Evolutionary conservation across 2,888 invertebrate genomes (phyloP), one percentile per base, ranked within the genome.

Genomic region (Teleogryllus oceanicus): DNA sequence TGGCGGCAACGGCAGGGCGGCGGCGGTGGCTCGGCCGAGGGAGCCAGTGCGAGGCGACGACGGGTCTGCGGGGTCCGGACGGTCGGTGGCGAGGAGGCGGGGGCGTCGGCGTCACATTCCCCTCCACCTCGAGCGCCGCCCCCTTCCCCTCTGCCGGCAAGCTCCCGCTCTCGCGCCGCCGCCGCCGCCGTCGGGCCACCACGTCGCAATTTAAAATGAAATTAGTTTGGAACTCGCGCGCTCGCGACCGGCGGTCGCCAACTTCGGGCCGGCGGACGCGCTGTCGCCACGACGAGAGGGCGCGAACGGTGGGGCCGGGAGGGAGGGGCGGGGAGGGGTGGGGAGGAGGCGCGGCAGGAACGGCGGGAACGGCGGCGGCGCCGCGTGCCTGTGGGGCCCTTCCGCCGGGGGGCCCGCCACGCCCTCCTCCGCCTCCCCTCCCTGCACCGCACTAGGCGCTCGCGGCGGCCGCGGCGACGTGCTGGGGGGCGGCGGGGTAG

Each of bases 181-280:
- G n/a, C 62, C 62, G 13, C n/a, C 62, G 62, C 62, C 13, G 37
- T 37, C 37, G 37, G 37, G n/a, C 62, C 62, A 62, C 62, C 62
- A 62, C 62, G 62, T 62, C 62, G 62, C 62, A 62, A 62, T 62
- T 62, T 62, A 62, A 62, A 62, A 62, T 62, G 62, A 62, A 62
- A 62, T 62, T 62, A 62, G 62, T 62, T 62, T 62, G 62, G 62
- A n/a, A 62, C 37, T 37, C 37, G 37, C 37, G 37, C 37, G 37
- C 37, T 37, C 37, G 37, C 37, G 37, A 62, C 62, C n/a, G 62
- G 62, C 62, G n/a, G 62, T n/a, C 13, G n/a, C 62, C 62, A 62
- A 62, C 62, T 62, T 62, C n/a, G n/a, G 62, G 62, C 62, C 37
- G n/a, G 62, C 62, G 62, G 62, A 62, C 62, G 62, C 62, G 62